Conservation (phyloP, 1,140 invertebrate species). For the Yoshiicerus persimilis region DNA sequence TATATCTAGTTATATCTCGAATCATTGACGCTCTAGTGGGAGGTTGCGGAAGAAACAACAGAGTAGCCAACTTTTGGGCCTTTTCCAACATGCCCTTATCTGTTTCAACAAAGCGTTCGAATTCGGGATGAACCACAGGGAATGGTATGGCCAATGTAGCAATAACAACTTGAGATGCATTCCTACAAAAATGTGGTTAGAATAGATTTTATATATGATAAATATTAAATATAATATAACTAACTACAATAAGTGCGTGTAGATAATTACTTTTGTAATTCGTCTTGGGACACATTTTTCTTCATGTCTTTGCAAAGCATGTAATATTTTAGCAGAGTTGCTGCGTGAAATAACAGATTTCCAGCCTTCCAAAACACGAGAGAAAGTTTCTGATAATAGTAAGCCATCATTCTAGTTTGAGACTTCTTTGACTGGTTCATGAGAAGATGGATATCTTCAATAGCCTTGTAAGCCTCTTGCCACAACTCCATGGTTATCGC, state of each 20-base stretch:
- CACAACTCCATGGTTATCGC: conserved; percentile 99
- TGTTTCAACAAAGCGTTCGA: conserved; percentile 93
- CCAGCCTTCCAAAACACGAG: conserved; percentile 99
- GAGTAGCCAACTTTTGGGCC: conserved; percentile 83
- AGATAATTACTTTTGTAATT: conserved; percentile 73
- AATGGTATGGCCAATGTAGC: conserved; percentile 92
- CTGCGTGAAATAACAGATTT: conserved; percentile 96
- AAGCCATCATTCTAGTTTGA: conserved; percentile 96
- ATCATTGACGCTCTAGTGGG: conserved; percentile 84
- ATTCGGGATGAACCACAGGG: conserved; percentile 91
- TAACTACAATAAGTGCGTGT: no score
- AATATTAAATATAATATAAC: no score
- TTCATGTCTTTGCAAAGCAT: conserved; percentile 93
- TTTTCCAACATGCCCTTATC: conserved; percentile 94
- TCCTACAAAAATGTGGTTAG: conserved; percentile 60
- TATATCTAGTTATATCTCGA: conserved; percentile 82
- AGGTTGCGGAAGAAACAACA: conserved; percentile 83
- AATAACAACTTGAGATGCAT: conserved; percentile 88
- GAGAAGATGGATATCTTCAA: conserved; percentile 94
- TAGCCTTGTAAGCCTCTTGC: conserved; percentile 98
- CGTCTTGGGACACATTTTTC: conserved; percentile 91
- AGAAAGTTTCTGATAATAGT: conserved; percentile 95
- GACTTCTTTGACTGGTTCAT: conserved; percentile 95
- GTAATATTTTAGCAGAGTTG: conserved; percentile 90
- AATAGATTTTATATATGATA: no score